Conservation (phyloP, 37 sponge, comb jelly and placozoan genomes). For the Aplysina aerophoba region DNA sequence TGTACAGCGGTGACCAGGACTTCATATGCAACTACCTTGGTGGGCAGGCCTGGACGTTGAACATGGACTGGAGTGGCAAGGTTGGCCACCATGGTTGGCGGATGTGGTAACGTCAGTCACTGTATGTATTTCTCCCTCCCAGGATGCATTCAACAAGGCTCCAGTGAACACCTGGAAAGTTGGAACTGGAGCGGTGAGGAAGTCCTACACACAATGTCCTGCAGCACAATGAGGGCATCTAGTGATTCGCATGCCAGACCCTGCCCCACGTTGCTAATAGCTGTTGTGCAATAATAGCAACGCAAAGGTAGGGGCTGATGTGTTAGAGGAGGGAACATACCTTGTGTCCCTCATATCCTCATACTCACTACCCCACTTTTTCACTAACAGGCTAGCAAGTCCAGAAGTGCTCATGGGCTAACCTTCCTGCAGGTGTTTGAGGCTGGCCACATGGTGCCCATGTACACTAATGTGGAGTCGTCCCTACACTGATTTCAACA, state of each 20-base stretch:
- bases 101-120: no score
- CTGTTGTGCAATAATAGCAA: no score
- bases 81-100: not conserved
- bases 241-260: no score
- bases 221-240: no score
- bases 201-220: no score
- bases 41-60: conserved; percentile 36
- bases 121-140: not conserved
- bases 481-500: no score
- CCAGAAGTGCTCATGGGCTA: conserved; percentile 36
- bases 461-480: no score
- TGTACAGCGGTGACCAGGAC: conserved; percentile 58
- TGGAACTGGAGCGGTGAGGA: not conserved
- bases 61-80: conserved; percentile 52
- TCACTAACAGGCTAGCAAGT: conserved; percentile 24
- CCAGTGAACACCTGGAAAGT: conserved; percentile 19
- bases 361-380: no score
- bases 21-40: conserved; percentile 54
- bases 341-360: no score
- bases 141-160: conserved; percentile 40
- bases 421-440: conserved; percentile 36
- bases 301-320: no score
- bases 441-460: conserved; percentile 48
- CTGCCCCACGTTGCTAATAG: no score
- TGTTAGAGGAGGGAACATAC: no score